Evolutionary conservation across 1,140 invertebrate species (phyloP), one percentile per base, ranked within the genome.

Genomic region (Pinna nobilis): DNA sequence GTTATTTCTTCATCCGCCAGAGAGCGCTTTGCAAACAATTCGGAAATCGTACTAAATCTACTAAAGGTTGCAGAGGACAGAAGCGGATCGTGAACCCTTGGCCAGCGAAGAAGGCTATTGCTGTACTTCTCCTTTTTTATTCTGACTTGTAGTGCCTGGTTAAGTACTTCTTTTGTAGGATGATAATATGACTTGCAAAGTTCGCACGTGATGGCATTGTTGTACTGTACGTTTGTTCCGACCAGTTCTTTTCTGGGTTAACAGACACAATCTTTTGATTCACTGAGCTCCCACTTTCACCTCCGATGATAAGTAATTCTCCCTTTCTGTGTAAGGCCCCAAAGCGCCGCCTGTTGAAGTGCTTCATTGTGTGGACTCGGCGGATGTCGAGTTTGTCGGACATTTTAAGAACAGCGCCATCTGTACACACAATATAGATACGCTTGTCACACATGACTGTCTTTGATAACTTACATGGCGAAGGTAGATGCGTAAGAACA

Each of bases 121-220:
- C n/a, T n/a, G 50, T 53, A 28, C 20, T 53, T 15, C 25, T 7
- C 37, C 37, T 59, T 30, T 35, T 59, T 59, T n/a, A 59, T n/a
- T 59, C 55, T 18, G 55, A 59, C 37, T 59, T 59, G 32, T 35
- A 59, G 33, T 30, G 33, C 28, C 55, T 32, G 20, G 74, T 82
- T 15, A 82, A 51, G 59, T 76, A 78, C 37, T 77, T 81, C 37
- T 82, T 82, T 37, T 82, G 79, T 32, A 82, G 64, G 1, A 82
- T 71, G 25, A 82, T 75, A 35, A 81, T 82, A 6, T 78, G 67
- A 3, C 77, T 65, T 23, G 74, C 81, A 72, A 82, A 82, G 49
- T 82, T 82, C 5, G 77, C 81, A 20, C 81, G 59, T 11, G 72
- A 71, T 7, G 81, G 81, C 3, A 80, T 61, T n/a, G 65, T 80